phyloP scores from a whole-genome alignment of 2,888 invertebrate species.

The Pristionchus arcanus region DNA sequence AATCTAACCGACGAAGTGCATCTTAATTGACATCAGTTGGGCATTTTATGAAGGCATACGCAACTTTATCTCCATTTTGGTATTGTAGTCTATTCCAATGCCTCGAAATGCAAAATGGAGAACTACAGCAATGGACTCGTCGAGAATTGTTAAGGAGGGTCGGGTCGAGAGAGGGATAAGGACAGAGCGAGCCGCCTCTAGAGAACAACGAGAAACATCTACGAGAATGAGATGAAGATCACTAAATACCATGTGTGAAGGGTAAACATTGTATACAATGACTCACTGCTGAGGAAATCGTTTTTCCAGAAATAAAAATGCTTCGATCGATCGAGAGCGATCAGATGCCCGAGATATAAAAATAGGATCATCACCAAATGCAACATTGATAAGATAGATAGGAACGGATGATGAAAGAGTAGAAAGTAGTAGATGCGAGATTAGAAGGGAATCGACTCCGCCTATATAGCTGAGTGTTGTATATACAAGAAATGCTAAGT shows the following conservation, averaged over 20 bases:
- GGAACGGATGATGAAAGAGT: neutral
- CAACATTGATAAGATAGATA: constrained; percentile 52
- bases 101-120: constrained; percentile 94
- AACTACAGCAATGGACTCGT: constrained; percentile 95
- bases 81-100: constrained; percentile 80
- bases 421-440: neutral
- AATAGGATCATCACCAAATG: constrained; percentile 45
- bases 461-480: neutral
- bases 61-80: constrained; percentile 53
- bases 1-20: constrained; percentile 81
- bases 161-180: constrained; percentile 58
- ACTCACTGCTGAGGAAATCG: constrained; percentile 18
- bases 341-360: constrained; percentile 19
- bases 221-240: constrained; percentile 36
- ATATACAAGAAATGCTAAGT: too few species aligned
- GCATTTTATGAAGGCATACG: neutral
- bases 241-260: neutral
- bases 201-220: constrained; percentile 21
- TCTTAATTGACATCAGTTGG: constrained; percentile 13
- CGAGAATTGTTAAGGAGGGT: constrained; percentile 91
- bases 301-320: neutral
- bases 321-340: constrained; percentile 26
- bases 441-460: constrained; percentile 51
- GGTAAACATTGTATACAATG: neutral
- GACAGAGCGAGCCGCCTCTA: neutral